These are phyloP conservation scores for Trochalopteron elliotii DNA, from an alignment of 2,113 vertebrate species.

Conservation along the genomic window DNA sequence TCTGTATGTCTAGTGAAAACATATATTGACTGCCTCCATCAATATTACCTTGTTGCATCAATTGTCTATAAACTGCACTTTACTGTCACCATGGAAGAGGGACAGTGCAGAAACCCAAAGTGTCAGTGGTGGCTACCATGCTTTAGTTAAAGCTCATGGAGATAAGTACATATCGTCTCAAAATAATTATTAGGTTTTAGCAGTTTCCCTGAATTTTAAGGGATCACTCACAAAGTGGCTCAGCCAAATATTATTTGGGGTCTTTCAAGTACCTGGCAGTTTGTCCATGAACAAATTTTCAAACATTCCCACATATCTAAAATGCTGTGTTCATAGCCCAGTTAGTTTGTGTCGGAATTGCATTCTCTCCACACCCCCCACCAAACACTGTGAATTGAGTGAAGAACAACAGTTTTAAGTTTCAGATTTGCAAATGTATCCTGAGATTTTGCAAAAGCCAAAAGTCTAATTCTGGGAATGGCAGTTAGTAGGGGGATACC, in stretches of 20 bases:
- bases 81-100: not conserved
- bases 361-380: rapidly evolving
- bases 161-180: not conserved
- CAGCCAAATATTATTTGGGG: not conserved
- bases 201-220: not conserved
- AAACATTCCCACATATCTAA: not conserved
- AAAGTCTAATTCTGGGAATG: not conserved
- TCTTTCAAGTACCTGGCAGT: not conserved
- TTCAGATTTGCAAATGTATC: not conserved
- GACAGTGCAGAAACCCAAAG: not conserved
- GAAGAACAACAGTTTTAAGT: not conserved
- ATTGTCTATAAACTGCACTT: not conserved
- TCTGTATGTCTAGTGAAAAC: not conserved
- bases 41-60: not conserved
- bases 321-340: not conserved
- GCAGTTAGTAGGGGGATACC: not conserved
- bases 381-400: not conserved
- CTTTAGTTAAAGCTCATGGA: not conserved
- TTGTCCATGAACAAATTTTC: not conserved
- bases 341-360: not conserved
- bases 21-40: not conserved
- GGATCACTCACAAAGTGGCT: not conserved
- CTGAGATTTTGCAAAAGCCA: not conserved
- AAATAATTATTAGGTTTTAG: not conserved
- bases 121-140: not conserved